A percentile compares a stretch with the other conserved stretches of the same genome.
These are phyloP conservation scores for Catalaphyllia jardinei DNA, from an alignment of 64 coral and sea anemone genomes.

Conservation along the genomic window DNA sequence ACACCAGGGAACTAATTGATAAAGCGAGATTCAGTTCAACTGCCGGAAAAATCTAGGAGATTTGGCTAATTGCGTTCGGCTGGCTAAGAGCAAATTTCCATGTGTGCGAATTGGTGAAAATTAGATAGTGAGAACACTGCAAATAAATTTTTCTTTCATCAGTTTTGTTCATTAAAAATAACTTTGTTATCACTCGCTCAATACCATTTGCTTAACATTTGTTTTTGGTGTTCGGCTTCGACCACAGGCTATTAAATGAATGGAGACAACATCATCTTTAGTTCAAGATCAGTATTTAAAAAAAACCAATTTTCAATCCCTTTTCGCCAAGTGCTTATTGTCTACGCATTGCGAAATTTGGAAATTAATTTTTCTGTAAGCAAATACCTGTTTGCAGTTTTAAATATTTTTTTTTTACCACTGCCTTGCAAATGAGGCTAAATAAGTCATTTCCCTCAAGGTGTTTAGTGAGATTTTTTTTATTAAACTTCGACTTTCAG, in stretches of 20 bases:
- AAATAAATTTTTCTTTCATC: conserved; percentile 35
- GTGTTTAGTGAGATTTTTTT: conserved; percentile 62
- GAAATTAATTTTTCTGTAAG: conserved; percentile 45
- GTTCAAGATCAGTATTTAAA: background rate
- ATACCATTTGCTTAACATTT: conserved; percentile 51
- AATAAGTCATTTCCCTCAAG: conserved; percentile 60
- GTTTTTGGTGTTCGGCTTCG: background rate
- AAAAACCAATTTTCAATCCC: background rate
- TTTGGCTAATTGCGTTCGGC: conserved; percentile 49
- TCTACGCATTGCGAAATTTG: conserved; percentile 2
- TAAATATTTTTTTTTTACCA: conserved; percentile 34
- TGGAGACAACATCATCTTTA: background rate
- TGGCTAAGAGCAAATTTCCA: background rate
- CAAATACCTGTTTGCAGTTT: conserved; percentile 53
- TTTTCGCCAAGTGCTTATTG: background rate
- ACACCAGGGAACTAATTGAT: conserved; percentile 81
- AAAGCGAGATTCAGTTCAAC: conserved; percentile 46
- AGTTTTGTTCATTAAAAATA: conserved; percentile 66
- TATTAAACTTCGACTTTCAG: conserved; percentile 71
- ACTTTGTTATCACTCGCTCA: conserved; percentile 60
- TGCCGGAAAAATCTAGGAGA: conserved; percentile 56
- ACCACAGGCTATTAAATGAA: background rate
- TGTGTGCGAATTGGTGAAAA: conserved; percentile 31
- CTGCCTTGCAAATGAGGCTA: conserved; percentile 75
- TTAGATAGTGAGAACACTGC: background rate